Percentiles rank a stretch among this genome's conserved stretches.
These are phyloP conservation scores for Orchestia grillus DNA, from an alignment of 1,140 invertebrate genomes.

Conservation along the genomic window DNA sequence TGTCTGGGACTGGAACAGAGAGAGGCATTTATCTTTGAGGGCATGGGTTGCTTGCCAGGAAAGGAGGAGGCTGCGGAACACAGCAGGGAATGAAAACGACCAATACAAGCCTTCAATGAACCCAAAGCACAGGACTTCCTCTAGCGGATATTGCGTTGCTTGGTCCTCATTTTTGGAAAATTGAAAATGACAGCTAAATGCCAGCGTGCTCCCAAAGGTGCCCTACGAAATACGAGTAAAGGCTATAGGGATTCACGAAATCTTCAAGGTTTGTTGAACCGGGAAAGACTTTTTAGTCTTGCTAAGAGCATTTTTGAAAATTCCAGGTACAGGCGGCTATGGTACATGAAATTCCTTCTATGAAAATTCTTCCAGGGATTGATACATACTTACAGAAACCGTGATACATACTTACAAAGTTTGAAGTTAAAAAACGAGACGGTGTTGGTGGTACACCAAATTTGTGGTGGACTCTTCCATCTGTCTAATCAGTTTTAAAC, in stretches of 20 bases:
- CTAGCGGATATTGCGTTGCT: conserved; percentile 18
- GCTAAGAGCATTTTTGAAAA: not conserved
- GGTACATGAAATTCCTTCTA: not conserved
- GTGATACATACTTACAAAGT: not conserved
- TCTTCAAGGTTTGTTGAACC: not conserved
- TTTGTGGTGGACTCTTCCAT: not conserved
- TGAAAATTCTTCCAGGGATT: not conserved
- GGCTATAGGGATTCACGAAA: not conserved
- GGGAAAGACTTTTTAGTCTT: not conserved
- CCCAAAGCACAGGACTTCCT: not conserved
- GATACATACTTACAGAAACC: not conserved
- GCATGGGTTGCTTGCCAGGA: conserved; percentile 21
- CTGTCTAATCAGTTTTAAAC: too few relatives aligned
- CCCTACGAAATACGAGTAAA: not conserved
- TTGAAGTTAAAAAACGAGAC: not conserved
- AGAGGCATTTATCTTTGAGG: conserved; percentile 4
- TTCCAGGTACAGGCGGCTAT: not conserved
- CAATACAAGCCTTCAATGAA: conserved; percentile 12
- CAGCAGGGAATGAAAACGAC: not conserved
- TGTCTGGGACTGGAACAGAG: conserved; percentile 24
- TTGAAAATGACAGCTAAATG: conserved; percentile 19
- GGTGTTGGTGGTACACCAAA: not conserved
- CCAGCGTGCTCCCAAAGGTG: not conserved
- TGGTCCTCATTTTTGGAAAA: not conserved
- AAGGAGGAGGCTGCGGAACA: not conserved